A percentile compares a stretch with the other conserved stretches of the same genome.
Conservation (phyloP, 2,113 vertebrate genomes). For the Globicephala melas region DNA sequence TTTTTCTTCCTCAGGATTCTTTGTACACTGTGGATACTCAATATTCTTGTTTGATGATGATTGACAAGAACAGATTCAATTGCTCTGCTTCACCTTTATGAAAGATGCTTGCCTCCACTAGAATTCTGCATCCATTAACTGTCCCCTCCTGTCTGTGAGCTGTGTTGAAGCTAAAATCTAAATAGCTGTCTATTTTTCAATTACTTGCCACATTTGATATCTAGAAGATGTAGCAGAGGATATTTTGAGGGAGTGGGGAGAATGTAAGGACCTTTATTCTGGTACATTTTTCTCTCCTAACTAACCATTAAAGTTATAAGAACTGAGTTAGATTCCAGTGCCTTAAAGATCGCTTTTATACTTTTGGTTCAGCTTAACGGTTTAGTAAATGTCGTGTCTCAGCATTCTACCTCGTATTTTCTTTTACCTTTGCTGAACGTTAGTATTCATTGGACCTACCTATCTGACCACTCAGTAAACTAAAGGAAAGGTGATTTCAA, state of each 20-base stretch:
- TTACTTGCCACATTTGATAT: constrained; percentile 23
- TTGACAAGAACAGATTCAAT: constrained; percentile 38
- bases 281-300: not conserved
- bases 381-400: not conserved
- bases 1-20: not conserved
- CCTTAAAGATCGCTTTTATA: not conserved
- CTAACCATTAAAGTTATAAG: not conserved
- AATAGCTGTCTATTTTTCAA: not conserved
- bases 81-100: not conserved
- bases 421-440: not conserved
- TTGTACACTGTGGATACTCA: not conserved
- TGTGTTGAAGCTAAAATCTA: constrained; percentile 3
- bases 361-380: not conserved
- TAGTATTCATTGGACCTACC: not conserved
- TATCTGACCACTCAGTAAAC: not conserved
- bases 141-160: not conserved
- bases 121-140: not conserved
- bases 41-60: constrained; percentile 18
- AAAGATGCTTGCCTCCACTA: not conserved
- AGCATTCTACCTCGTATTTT: not conserved
- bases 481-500: constrained; percentile 5
- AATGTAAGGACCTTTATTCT: not conserved
- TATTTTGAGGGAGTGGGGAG: not conserved
- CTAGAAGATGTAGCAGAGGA: not conserved
- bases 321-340: not conserved